These are phyloP conservation scores for Onychomys arenicola DNA, from an alignment of 2,797 vertebrate species.

Conservation along the genomic window DNA sequence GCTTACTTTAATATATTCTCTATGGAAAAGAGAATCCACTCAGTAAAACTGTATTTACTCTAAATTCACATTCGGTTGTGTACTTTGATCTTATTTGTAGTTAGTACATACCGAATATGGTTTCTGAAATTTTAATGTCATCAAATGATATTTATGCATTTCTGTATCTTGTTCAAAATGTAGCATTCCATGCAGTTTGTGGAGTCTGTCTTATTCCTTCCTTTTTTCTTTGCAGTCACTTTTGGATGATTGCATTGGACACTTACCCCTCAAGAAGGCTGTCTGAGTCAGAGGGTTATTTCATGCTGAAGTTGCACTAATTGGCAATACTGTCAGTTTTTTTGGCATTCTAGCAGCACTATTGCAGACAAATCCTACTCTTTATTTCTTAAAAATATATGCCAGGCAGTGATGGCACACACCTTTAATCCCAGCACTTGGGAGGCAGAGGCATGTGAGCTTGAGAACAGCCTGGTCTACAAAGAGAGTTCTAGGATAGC, in stretches of 20 bases:
- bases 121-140: slow-evolving; percentile 52
- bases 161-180: slow-evolving; percentile 8
- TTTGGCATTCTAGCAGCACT: not conserved
- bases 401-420: not conserved
- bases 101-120: slow-evolving; percentile 25
- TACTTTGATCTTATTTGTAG: slow-evolving; percentile 14
- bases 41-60: slow-evolving; percentile 38
- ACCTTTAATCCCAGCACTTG: not conserved
- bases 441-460: not conserved
- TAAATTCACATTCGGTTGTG: slow-evolving; percentile 45
- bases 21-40: slow-evolving; percentile 42
- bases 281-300: not conserved
- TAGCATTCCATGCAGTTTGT: slow-evolving; percentile 48
- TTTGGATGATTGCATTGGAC: slow-evolving; percentile 66
- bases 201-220: not conserved
- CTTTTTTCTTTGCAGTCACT: slow-evolving; percentile 29
- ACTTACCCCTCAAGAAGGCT: slow-evolving; percentile 29
- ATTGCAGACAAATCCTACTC: slow-evolving; percentile 54
- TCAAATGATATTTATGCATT: slow-evolving; percentile 5
- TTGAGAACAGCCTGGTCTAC: not conserved
- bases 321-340: slow-evolving; percentile 33
- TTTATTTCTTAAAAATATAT: not conserved
- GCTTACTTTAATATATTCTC: slow-evolving; percentile 51
- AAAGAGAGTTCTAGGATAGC: not conserved
- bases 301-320: slow-evolving; percentile 11